Base-by-base conservation (phyloP, 2,797 vertebrate genomes). In the Cephalopachus bancanus region DNA sequence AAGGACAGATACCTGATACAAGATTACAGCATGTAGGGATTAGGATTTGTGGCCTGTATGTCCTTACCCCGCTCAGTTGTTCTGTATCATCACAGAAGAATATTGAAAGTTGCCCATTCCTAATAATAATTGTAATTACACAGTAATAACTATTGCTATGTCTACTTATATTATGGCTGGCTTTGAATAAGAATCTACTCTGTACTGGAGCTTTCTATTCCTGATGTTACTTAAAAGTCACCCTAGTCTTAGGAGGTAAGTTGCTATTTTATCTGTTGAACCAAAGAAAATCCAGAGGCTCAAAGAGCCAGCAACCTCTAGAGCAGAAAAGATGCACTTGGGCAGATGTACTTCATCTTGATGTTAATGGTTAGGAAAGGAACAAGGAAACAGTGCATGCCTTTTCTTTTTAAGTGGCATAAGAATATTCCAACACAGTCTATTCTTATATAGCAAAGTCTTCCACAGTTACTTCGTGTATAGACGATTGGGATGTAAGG, bases 221-320 rank as follows among this genome's bases (percentile, higher is more conserved):
- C 24, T 92, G 53, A 78, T 84, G 10, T 14, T 53, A 89, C 44
- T 92, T 78, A 79, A 94, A 91, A 81, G 28, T 17, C 20, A 28
- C 7, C 44, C 44, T 8, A 30, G 19, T 3, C n/a, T 72, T 33
- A 15, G 51, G 20, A 96, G 37, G 9, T 72, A 86, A 7, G 22
- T 89, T 78, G 17, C n/a, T 62, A 53, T 59, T 51, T 62, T 22
- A 30, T 76, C 30, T 72, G 3, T 74, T 89, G 64, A 69, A 90
- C 1, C 51, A 33, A 89, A 59, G 24, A 91, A 55, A 80, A 93
- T 55, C 10, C 59, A 91, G 11, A 79, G n/a, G 12, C 30, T 88
- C 37, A 59, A 22, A 76, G 0, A 69, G 28, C 22, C 64, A 55
- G 53, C 12, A 57, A 57, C 28, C 55, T 57, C 53, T n/a, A 24